These are phyloP conservation scores for Drosophila quadrilineata DNA, from an alignment of 1,140 invertebrate species.

Conservation along the genomic window DNA sequence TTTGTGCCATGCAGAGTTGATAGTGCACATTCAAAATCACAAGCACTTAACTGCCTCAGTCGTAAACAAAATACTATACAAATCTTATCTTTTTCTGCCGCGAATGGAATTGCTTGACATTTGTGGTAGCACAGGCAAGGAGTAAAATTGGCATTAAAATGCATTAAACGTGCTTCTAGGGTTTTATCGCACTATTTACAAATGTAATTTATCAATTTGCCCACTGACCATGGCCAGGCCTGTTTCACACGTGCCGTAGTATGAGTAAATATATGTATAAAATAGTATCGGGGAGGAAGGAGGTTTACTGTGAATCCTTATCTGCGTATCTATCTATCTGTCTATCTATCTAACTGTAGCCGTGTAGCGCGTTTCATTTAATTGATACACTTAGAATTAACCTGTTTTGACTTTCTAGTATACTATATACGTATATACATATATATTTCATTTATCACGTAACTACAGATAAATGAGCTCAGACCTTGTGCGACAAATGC, in stretches of 20 bases:
- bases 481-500: slow-evolving; percentile 43
- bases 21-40: slow-evolving; percentile 10
- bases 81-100: slow-evolving; percentile 28
- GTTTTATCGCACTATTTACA: background rate
- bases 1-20: slow-evolving; percentile 6
- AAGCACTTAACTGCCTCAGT: slow-evolving; percentile 21
- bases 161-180: slow-evolving; percentile 22
- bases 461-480: slow-evolving; percentile 9
- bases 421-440: too few relatives aligned
- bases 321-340: background rate
- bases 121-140: too few relatives aligned
- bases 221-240: background rate
- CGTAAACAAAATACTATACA: slow-evolving; percentile 23
- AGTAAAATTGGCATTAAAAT: slow-evolving; percentile 27
- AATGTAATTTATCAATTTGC: slow-evolving; percentile 3
- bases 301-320: background rate
- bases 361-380: too few relatives aligned
- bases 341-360: too few relatives aligned
- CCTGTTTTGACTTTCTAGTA: too few relatives aligned
- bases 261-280: background rate
- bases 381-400: background rate
- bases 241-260: slow-evolving; percentile 2
- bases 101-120: background rate
- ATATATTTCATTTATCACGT: background rate
- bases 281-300: too few relatives aligned